Evolutionary conservation across 2,888 invertebrate genomes (phyloP).

Genomic region (Troglohyphantes excavatus): DNA sequence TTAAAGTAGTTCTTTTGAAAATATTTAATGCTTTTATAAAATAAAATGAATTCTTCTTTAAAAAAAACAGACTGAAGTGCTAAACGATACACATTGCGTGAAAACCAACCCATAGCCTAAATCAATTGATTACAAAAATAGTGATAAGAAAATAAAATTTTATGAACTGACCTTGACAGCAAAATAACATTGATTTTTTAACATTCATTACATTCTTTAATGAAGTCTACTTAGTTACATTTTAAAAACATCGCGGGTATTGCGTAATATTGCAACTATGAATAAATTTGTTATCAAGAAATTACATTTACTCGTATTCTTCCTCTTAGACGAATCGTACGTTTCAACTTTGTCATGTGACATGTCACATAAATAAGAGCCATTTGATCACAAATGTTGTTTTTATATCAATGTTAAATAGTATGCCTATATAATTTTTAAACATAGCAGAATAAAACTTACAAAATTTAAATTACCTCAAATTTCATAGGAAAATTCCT

Average conservation of each 20-base stretch:
- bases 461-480: conserved; percentile 17
- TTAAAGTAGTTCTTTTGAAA: too few species aligned
- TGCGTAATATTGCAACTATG: neutral
- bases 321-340: conserved; percentile 32
- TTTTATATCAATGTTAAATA: neutral
- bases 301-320: neutral
- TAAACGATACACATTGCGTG: too few species aligned
- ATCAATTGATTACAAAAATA: neutral
- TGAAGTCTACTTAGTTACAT: neutral
- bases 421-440: neutral
- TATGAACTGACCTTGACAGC: neutral
- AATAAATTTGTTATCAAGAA: neutral
- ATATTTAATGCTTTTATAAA: too few species aligned
- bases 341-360: conserved; percentile 37
- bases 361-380: neutral
- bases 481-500: conserved; percentile 9
- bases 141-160: neutral
- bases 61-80: too few species aligned
- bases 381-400: neutral
- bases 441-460: neutral
- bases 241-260: neutral
- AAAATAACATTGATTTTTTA: neutral
- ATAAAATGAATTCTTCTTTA: too few species aligned
- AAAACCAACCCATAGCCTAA: neutral
- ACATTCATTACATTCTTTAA: too few species aligned